Evolutionary conservation across 2,888 invertebrate genomes (phyloP).

Genomic region (Scaptodrosophila latifasciaeformis): DNA sequence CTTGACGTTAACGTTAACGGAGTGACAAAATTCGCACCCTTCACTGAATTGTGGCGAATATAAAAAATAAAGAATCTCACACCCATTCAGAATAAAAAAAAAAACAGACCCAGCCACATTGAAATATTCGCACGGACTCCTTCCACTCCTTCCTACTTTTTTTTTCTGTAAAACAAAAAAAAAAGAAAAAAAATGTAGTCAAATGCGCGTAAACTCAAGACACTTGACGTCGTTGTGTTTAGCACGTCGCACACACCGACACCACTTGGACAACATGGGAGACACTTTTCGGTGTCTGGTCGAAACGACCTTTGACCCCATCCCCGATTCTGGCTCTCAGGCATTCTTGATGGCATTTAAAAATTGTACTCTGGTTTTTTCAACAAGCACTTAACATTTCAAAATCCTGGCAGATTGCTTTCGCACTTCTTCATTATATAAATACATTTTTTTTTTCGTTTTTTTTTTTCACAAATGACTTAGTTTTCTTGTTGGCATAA

Average conservation of each 20-base stretch:
- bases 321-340: neutral
- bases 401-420: too few relatives aligned
- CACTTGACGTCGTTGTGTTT: slow-evolving; percentile 29
- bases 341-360: slow-evolving; percentile 1
- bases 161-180: too few relatives aligned
- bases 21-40: slow-evolving; percentile 70
- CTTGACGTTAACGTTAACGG: slow-evolving; percentile 63
- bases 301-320: neutral
- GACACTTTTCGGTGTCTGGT: neutral
- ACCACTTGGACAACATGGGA: slow-evolving; percentile 27
- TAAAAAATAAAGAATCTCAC: neutral
- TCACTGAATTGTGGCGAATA: slow-evolving; percentile 40
- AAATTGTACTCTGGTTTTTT: neutral
- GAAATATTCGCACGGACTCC: slow-evolving; percentile 51
- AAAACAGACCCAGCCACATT: slow-evolving; percentile 36
- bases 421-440: too few relatives aligned
- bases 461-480: too few relatives aligned
- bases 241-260: too few relatives aligned
- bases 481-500: too few relatives aligned
- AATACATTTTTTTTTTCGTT: too few relatives aligned
- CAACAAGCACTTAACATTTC: too few relatives aligned
- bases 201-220: slow-evolving; percentile 35
- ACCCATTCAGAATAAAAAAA: neutral
- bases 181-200: slow-evolving; percentile 9
- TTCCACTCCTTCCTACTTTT: slow-evolving; percentile 18